A percentile compares a stretch with the other conserved stretches of the same genome.
Evolutionary conservation across 2,888 invertebrate genomes (phyloP).

Genomic region (Omphaloscelis lunosa): DNA sequence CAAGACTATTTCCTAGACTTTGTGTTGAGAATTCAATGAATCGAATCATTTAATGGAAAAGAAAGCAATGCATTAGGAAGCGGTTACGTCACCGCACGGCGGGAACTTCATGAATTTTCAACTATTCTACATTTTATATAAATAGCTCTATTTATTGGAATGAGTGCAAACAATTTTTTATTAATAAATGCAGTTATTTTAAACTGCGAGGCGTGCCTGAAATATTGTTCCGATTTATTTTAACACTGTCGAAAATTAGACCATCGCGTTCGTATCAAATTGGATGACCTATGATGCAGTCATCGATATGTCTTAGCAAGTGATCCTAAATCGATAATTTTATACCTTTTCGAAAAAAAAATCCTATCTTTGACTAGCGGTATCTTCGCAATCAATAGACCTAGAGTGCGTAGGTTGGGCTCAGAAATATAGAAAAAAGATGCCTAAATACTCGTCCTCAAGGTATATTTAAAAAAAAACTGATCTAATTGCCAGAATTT

Average conservation of each 20-base stretch:
- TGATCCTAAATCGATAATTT: too few species aligned
- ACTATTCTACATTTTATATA: conserved; percentile 71
- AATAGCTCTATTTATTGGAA: conserved; percentile 67
- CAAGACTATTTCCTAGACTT: conserved; percentile 32
- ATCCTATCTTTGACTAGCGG: too few species aligned
- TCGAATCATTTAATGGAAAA: conserved; percentile 66
- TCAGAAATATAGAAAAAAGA: too few species aligned
- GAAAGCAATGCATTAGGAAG: conserved; percentile 75
- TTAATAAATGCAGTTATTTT: not conserved
- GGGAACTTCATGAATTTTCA: conserved; percentile 74
- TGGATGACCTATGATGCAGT: not conserved
- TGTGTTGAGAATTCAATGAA: conserved; percentile 58
- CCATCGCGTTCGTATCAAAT: not conserved
- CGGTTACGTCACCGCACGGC: conserved; percentile 55
- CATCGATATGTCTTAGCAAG: not conserved
- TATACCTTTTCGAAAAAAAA: too few species aligned
- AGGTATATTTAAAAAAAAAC: too few species aligned
- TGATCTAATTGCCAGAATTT: too few species aligned
- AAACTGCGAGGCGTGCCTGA: not conserved
- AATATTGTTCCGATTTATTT: not conserved
- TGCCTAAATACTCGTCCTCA: too few species aligned
- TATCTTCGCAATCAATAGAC: too few species aligned
- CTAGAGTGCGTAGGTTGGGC: too few species aligned
- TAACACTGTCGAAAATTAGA: not conserved
- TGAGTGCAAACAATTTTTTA: conserved; percentile 16